phyloP scores from a whole-genome alignment of 2,797 vertebrate genomes.

The Falco cherrug region DNA sequence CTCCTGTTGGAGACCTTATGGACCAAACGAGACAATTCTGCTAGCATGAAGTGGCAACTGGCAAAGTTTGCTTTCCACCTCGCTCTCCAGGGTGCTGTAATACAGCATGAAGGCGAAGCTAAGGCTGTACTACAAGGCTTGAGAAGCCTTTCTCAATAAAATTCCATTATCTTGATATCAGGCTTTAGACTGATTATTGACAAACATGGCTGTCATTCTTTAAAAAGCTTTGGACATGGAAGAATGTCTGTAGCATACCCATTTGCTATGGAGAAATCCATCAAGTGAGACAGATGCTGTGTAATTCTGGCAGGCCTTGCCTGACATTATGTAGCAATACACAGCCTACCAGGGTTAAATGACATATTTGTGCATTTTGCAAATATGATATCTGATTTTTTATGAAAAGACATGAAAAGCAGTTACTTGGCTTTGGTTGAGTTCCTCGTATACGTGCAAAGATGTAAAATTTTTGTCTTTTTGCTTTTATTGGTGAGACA shows the following conservation, averaged over 20 bases:
- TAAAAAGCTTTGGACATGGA: not conserved
- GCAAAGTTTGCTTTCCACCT: not conserved
- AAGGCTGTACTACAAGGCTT: not conserved
- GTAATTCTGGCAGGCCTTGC: not conserved
- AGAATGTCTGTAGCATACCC: not conserved
- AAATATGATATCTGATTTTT: not conserved
- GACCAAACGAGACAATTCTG: not conserved
- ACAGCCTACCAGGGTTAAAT: not conserved
- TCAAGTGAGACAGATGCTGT: not conserved
- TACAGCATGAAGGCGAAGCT: not conserved
- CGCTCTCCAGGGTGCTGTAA: not conserved
- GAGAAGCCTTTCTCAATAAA: not conserved
- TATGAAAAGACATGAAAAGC: not conserved
- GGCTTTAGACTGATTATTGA: not conserved
- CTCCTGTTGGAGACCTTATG: not conserved
- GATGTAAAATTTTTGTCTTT: not conserved
- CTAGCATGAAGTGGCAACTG: not conserved
- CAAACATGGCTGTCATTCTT: not conserved
- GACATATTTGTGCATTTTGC: not conserved
- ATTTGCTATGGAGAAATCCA: not conserved
- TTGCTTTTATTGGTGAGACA: not conserved
- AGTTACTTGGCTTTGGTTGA: not conserved
- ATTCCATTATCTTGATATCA: not conserved
- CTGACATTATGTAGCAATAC: not conserved
- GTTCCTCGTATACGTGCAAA: not conserved